Percentiles rank a stretch among this genome's conserved stretches.
Evolutionary conservation across 2,113 vertebrate species (phyloP).

Genomic region (Cyanoliseus patagonus): DNA sequence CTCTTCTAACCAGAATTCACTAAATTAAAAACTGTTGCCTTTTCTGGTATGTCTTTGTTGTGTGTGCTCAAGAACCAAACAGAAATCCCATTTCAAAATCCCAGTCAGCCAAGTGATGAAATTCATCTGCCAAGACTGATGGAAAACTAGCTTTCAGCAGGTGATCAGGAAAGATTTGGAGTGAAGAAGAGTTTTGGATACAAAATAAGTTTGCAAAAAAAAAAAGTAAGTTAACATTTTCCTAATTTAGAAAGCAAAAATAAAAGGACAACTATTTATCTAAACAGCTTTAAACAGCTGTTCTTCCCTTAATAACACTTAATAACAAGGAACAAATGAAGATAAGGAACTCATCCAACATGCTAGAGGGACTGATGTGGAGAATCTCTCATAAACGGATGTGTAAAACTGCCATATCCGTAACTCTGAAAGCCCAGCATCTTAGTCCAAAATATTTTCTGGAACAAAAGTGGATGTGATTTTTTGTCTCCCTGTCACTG

Average conservation of each 20-base stretch:
- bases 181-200: not conserved
- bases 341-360: not conserved
- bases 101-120: not conserved
- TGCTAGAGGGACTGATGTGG: too few relatives aligned
- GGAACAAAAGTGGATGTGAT: not conserved
- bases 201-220: not conserved
- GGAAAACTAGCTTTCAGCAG: not conserved
- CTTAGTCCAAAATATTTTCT: not conserved
- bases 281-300: not conserved
- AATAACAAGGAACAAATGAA: not conserved
- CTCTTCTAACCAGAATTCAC: not conserved
- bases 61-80: not conserved
- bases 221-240: not conserved
- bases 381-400: not conserved
- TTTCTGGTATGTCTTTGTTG: not conserved
- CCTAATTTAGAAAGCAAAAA: not conserved
- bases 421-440: not conserved
- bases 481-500: not conserved
- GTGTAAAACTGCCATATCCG: not conserved
- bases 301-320: not conserved
- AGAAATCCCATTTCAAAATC: not conserved
- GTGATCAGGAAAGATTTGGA: not conserved
- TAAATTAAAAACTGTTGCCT: not conserved
- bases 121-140: not conserved
- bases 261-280: not conserved